Evolutionary conservation across 2,888 invertebrate genomes (phyloP), one percentile per base, ranked within the genome.

Genomic region (Apotomis turbidana): DNA sequence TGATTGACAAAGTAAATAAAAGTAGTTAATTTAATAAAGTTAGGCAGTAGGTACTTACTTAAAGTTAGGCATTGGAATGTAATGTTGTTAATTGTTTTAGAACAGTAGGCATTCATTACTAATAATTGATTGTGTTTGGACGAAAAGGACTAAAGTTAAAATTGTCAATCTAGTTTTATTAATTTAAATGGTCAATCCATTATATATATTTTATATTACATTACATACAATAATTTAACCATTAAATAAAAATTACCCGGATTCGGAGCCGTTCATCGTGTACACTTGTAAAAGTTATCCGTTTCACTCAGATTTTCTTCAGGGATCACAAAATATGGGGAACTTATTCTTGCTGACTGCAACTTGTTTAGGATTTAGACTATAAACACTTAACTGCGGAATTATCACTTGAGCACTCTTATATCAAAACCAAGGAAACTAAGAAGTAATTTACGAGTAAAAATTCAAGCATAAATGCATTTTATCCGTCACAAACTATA

Each of bases 251-350:
- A 84, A 79, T 96, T 96, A 96, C 96, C 96, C 96, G 94, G 96
- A 96, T 94, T 96, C 96, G 81, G 96, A 96, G 90, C 96, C 95
- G 94, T 96, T 96, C 96, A 96, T 96, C 86, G 86, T 94, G 90
- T 79, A 78, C 74, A 77, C 77, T 83, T 84, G 77, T 76, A 51
- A 60, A 49, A 74, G 71, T 77, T 78, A 76, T 77, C 78, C 78
- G 80, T 78, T 77, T 75, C 77, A 74, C 73, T 75, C 81, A 84
- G 82, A 81, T 82, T 81, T 80, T 85, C 79, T 77, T 83, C 78
- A 74, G 75, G 76, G 80, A 80, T 77, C 80, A 81, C 82, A 77
- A 84, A 78, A 81, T 80, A 85, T 83, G 83, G 85, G 82, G 83
- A 78, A 77, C 76, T 81, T 81, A 78, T 83, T 82, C 78, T 81